These are phyloP conservation scores for Montipora cactus DNA, from an alignment of 64 coral and sea anemone species.

Conservation along the genomic window DNA sequence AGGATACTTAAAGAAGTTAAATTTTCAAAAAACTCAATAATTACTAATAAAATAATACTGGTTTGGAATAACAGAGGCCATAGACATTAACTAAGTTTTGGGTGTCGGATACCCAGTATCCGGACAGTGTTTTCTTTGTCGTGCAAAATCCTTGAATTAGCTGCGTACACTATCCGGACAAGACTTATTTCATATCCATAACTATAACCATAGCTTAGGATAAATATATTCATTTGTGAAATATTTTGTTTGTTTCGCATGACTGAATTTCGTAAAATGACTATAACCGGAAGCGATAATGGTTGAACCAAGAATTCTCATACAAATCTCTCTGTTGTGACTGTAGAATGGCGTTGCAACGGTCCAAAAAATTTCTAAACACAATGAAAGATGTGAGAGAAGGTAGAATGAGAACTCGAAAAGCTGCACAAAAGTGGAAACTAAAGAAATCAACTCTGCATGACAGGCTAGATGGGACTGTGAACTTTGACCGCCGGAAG, in stretches of 20 bases:
- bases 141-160: constrained; percentile 6
- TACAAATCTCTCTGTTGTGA: constrained; percentile 19
- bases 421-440: constrained; percentile 36
- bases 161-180: background rate
- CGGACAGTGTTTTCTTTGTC: background rate
- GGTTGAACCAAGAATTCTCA: background rate
- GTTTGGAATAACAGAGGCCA: constrained; percentile 10
- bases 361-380: constrained; percentile 14
- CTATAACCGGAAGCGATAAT: background rate
- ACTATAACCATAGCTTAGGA: constrained; percentile 15
- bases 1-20: constrained; percentile 18
- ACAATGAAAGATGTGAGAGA: constrained; percentile 6
- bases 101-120: background rate
- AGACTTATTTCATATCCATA: constrained; percentile 13
- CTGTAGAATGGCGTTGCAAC: constrained; percentile 6
- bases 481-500: constrained; percentile 20
- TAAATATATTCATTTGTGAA: constrained; percentile 10
- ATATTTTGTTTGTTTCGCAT: constrained; percentile 5
- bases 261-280: background rate
- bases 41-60: background rate
- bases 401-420: constrained; percentile 15
- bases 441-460: constrained; percentile 30
- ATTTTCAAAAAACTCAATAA: background rate
- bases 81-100: constrained; percentile 16
- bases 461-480: constrained; percentile 32